Evolutionary conservation across 2,113 vertebrate species (phyloP).

Genomic region (Seriola quinqueradiata): DNA sequence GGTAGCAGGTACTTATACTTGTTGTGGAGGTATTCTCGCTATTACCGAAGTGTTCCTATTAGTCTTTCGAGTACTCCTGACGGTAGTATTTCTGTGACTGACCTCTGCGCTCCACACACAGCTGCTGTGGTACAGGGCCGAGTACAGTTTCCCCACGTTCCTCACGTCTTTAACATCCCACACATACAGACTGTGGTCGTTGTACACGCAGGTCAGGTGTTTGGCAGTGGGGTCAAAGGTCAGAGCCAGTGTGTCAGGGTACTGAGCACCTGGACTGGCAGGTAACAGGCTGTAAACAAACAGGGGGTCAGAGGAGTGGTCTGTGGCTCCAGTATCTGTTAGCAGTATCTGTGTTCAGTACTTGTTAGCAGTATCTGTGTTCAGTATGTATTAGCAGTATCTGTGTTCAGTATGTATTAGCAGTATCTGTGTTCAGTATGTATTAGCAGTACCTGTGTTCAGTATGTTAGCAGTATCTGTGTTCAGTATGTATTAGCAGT

Average conservation of each 20-base stretch:
- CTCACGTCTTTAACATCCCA: conserved; percentile 88
- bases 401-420: too few species aligned
- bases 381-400: neutral
- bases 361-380: neutral
- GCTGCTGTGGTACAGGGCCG: conserved; percentile 91
- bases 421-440: conserved; percentile 43
- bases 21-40: too few species aligned
- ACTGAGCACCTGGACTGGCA: conserved; percentile 70
- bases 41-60: too few species aligned
- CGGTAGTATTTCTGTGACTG: neutral
- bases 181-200: conserved; percentile 92
- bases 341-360: neutral
- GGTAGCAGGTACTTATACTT: too few species aligned
- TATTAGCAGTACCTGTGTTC: neutral
- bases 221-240: conserved; percentile 82
- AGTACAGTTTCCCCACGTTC: conserved; percentile 84
- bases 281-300: conserved; percentile 54
- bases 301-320: neutral
- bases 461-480: conserved; percentile 53
- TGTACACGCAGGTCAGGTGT: conserved; percentile 90
- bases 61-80: neutral
- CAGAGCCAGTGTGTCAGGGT: conserved; percentile 88
- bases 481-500: conserved; percentile 45
- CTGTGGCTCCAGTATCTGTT: neutral
- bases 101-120: conserved; percentile 92